A percentile compares a stretch with the other conserved stretches of the same genome.
These are phyloP conservation scores for Megatriorchis doriae DNA, from an alignment of 2,113 vertebrate genomes.

Conservation along the genomic window DNA sequence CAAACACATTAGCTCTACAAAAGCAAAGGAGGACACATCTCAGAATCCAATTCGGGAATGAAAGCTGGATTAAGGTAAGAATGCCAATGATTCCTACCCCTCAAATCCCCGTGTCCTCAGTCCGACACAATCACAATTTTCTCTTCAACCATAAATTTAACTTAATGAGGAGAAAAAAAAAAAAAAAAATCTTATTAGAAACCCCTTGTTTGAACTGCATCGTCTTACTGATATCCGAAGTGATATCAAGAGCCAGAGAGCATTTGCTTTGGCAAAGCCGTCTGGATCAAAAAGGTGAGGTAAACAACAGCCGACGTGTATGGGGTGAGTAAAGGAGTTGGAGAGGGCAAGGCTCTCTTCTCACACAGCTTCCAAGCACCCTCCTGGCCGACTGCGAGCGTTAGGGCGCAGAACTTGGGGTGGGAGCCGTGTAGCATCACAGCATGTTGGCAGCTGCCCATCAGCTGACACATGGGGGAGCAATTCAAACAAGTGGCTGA, in stretches of 20 bases:
- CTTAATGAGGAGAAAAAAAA: not conserved
- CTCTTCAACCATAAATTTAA: not conserved
- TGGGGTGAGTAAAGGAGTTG: not conserved
- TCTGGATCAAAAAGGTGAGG: not conserved
- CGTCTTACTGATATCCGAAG: not conserved
- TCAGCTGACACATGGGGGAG: not conserved
- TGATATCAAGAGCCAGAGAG: not conserved
- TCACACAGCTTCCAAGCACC: not conserved
- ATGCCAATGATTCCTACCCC: not conserved
- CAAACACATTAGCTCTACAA: not conserved
- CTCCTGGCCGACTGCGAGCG: not conserved
- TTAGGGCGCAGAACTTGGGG: not conserved
- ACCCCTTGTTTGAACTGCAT: not conserved
- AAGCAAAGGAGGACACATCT: not conserved
- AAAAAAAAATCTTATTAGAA: not conserved
- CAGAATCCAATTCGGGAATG: not conserved
- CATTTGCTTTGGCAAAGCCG: not conserved
- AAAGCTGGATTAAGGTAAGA: not conserved
- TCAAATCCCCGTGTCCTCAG: not conserved
- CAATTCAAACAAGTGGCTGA: not conserved
- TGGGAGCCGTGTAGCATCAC: not conserved
- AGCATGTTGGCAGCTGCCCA: not conserved
- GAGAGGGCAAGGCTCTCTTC: not conserved
- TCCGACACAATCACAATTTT: not conserved
- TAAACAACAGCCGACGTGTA: fast-evolving